Conservation (phyloP, 1,140 invertebrate species). For the Ceratosolen solmsi region DNA sequence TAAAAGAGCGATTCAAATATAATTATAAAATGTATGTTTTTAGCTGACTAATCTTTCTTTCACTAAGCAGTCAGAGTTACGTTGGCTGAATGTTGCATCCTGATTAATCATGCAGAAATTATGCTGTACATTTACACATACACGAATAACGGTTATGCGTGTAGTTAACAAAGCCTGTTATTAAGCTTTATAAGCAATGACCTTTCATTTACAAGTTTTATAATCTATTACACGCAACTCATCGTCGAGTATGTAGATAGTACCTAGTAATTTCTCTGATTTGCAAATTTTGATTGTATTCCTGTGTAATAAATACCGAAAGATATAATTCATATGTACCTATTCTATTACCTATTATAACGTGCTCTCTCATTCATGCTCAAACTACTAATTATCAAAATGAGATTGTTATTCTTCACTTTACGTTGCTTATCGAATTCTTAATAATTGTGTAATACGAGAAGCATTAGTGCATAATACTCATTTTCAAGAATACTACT, state of each 20-base stretch:
- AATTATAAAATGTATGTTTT: not conserved
- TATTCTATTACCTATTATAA: too few species aligned
- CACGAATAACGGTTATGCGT: not conserved
- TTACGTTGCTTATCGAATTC: not conserved
- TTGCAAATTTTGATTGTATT: not conserved
- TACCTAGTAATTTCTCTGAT: not conserved
- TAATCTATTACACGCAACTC: not conserved
- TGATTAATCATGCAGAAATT: constrained; percentile 32
- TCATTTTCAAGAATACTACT: constrained; percentile 29
- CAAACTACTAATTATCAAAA: constrained; percentile 18
- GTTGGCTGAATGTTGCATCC: not conserved
- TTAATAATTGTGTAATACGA: constrained; percentile 37
- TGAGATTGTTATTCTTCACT: not conserved
- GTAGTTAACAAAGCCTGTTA: not conserved
- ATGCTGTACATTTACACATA: not conserved
- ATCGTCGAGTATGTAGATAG: not conserved
- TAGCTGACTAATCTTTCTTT: not conserved
- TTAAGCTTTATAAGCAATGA: constrained; percentile 30
- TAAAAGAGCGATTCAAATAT: not conserved
- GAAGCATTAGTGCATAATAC: not conserved
- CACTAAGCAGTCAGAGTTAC: too few species aligned
- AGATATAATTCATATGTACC: not conserved
- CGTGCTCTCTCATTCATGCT: not conserved
- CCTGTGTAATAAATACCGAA: not conserved
- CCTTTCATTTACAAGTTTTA: constrained; percentile 12